Base-by-base conservation (phyloP, 2,888 invertebrate genomes). In the Camptogramma bilineatum region DNA sequence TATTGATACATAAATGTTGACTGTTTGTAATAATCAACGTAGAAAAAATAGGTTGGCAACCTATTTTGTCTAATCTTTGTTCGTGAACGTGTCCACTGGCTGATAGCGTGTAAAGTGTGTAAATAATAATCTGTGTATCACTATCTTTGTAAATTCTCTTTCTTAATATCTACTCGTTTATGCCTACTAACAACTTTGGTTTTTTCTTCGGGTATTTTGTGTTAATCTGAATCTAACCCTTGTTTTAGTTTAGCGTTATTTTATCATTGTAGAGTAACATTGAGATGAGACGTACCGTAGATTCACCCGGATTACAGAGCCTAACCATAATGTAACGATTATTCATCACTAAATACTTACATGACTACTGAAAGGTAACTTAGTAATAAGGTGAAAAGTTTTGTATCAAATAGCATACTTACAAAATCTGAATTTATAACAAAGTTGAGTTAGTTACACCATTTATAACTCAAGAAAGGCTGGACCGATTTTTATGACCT, bases 241-340 rank as follows among this genome's bases (percentile, higher is more conserved):
- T 84, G 75, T 85, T 85, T 75, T 84, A 88, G 83, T 89, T 87
- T 82, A 88, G 85, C 83, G 68, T 81, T 84, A 79, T 79, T 76
- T 77, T 78, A 76, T 74, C 76, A 73, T 76, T 75, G 79, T 76
- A 70, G 61, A 64, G 52, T 72, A 72, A 72, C 80, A 73, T 70
- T 73, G 70, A 61, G 62, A 55, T 57, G n/a, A n/a, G n/a, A n/a
- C n/a, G n/a, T 53, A 51, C 60, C 34, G 34, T 64, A 46, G 48
- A 57, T 50, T 48, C 10, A 54, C 54, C 51, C 17, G 28, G 7
- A 7, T 44, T 16, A 13, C 34, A 39, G 16, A 44, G 44, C 8
- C 44, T 42, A n/a, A 34, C 10, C 1, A 10, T 34, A 34, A 9
- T 10, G 9, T 2, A 34, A 10, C 9, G 9, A 13, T 39, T 13